These are phyloP conservation scores for Danio choprae DNA, from an alignment of 2,797 vertebrate genomes.

Conservation along the genomic window DNA sequence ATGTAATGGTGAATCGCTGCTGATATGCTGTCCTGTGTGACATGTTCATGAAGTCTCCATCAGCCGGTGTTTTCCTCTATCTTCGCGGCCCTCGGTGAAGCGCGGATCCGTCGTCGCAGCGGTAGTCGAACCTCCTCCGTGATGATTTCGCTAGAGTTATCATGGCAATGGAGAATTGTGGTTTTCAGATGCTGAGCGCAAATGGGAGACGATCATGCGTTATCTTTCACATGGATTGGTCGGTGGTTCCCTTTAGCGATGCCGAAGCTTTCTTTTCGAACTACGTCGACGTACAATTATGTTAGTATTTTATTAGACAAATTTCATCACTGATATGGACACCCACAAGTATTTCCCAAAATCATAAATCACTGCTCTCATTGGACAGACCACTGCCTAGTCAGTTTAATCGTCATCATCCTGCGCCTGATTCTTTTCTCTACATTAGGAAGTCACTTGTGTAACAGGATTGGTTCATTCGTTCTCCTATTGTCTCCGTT, in stretches of 20 bases:
- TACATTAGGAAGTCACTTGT: background rate
- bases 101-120: background rate
- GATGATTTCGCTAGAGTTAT: background rate
- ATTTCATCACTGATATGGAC: conserved; percentile 27
- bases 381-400: conserved; percentile 16
- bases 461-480: background rate
- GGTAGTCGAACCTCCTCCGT: background rate
- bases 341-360: conserved; percentile 36
- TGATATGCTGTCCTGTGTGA: background rate
- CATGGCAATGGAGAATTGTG: background rate
- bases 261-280: background rate
- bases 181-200: conserved; percentile 5
- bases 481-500: background rate
- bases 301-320: background rate
- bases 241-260: background rate
- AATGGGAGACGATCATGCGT: background rate
- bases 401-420: conserved; percentile 41
- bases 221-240: background rate
- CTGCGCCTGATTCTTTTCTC: conserved; percentile 25
- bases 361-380: conserved; percentile 15
- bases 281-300: background rate
- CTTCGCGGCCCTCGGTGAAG: conserved; percentile 5
- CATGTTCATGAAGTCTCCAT: conserved; percentile 8
- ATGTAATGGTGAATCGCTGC: conserved; percentile 12
- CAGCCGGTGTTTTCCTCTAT: background rate